Percentiles rank a stretch among this genome's conserved stretches.
These are phyloP conservation scores for Neodiprion lecontei DNA, from an alignment of 1,140 invertebrate genomes.

Conservation along the genomic window DNA sequence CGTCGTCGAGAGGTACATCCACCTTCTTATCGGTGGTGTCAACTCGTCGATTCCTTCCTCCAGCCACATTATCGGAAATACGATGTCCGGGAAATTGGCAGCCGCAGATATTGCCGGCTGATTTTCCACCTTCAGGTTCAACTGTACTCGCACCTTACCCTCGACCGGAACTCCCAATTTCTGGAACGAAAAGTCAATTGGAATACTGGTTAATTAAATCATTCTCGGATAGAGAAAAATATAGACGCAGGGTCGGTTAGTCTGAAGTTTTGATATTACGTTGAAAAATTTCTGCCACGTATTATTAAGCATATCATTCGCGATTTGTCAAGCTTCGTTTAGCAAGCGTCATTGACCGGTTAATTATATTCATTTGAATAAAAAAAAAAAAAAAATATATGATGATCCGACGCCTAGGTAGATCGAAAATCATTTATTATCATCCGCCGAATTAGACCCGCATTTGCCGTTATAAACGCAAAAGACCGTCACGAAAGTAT, in stretches of 20 bases:
- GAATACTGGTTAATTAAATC: conserved; percentile 24
- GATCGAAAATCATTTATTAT: too few relatives aligned
- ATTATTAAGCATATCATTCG: too few relatives aligned
- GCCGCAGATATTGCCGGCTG: conserved; percentile 75
- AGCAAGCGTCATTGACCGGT: too few relatives aligned
- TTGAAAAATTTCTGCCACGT: neutral
- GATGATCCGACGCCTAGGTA: too few relatives aligned
- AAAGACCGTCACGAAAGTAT: too few relatives aligned
- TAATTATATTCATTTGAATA: too few relatives aligned
- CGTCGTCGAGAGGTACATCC: conserved; percentile 80
- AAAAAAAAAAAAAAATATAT: too few relatives aligned
- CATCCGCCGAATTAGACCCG: too few relatives aligned
- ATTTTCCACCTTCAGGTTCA: conserved; percentile 81
- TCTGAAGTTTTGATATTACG: neutral
- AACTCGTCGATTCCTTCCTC: conserved; percentile 87
- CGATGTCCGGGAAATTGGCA: conserved; percentile 77
- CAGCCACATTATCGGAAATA: conserved; percentile 88
- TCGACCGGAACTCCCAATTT: conserved; percentile 86
- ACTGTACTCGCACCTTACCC: conserved; percentile 80
- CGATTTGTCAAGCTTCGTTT: too few relatives aligned
- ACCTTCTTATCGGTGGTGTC: conserved; percentile 75
- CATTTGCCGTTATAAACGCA: too few relatives aligned
- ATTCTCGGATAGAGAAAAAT: neutral
- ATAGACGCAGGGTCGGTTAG: neutral
- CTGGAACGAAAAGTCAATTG: conserved; percentile 61